phyloP scores from a whole-genome alignment of 1,140 invertebrate genomes.

The Campodea augens region DNA sequence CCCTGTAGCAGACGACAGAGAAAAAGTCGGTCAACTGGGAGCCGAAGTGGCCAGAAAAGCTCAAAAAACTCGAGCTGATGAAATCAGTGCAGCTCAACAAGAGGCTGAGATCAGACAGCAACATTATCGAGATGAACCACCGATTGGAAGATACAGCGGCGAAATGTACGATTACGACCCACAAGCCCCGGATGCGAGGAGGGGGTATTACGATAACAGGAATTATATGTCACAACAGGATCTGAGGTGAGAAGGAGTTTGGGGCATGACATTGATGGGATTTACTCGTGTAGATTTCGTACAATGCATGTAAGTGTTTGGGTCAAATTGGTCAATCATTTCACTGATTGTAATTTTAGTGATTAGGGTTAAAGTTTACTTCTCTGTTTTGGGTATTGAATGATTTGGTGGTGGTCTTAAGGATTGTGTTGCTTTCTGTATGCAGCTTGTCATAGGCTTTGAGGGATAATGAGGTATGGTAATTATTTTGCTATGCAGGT shows the following conservation, averaged over 20 bases:
- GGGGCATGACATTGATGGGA: not conserved
- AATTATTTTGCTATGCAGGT: too few relatives aligned
- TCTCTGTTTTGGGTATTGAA: too few relatives aligned
- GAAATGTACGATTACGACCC: not conserved
- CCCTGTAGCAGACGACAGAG: slow-evolving; percentile 48
- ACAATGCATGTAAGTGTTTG: too few relatives aligned
- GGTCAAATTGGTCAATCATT: too few relatives aligned
- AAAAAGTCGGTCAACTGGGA: slow-evolving; percentile 22
- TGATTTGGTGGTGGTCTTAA: too few relatives aligned
- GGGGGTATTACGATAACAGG: slow-evolving; percentile 29
- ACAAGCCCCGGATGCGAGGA: slow-evolving; percentile 19
- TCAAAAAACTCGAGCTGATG: slow-evolving; percentile 17
- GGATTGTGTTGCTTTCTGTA: too few relatives aligned
- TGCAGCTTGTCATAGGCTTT: too few relatives aligned
- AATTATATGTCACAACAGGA: slow-evolving; percentile 26
- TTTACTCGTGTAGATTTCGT: too few relatives aligned
- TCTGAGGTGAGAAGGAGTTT: slow-evolving; percentile 26
- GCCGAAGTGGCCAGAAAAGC: slow-evolving; percentile 17
- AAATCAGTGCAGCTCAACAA: slow-evolving; percentile 17
- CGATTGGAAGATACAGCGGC: not conserved
- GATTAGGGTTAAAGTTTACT: too few relatives aligned
- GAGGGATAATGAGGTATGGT: too few relatives aligned
- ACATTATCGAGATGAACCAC: not conserved
- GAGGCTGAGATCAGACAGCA: slow-evolving; percentile 12
- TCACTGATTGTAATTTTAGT: too few relatives aligned